Percentiles rank a stretch among this genome's conserved stretches.
Conservation (phyloP, 2,113 vertebrate species). For the Erythrocercus mccallii region DNA sequence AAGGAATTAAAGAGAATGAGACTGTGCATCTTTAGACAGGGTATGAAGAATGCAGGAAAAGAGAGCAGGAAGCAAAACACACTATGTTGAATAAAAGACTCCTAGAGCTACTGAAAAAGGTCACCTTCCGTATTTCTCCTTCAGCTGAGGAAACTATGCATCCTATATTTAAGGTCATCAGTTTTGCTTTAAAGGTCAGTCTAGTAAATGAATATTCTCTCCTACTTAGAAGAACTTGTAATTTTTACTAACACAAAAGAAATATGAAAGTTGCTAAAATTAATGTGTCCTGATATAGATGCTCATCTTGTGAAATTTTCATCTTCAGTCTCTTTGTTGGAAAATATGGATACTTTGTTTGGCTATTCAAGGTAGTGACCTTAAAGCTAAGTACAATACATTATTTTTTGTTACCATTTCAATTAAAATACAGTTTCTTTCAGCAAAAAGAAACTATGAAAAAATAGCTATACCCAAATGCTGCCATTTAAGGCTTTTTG, state of each 20-base stretch:
- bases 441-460: neutral
- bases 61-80: neutral
- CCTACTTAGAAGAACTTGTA: neutral
- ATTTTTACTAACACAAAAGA: neutral
- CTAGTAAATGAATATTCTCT: neutral
- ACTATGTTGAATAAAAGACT: neutral
- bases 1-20: neutral
- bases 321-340: neutral
- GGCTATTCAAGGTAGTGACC: neutral
- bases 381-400: neutral
- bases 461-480: neutral
- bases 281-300: neutral
- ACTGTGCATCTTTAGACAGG: neutral
- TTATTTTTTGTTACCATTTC: neutral
- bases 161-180: neutral
- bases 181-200: neutral
- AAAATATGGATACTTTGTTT: neutral
- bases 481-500: neutral
- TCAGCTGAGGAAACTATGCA: accelerated
- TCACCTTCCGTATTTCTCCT: neutral
- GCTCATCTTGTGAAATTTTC: neutral
- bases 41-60: neutral
- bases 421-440: neutral
- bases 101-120: neutral
- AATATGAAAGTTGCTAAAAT: neutral